These are phyloP conservation scores for Vultur gryphus DNA, from an alignment of 2,797 vertebrate genomes.

Conservation along the genomic window DNA sequence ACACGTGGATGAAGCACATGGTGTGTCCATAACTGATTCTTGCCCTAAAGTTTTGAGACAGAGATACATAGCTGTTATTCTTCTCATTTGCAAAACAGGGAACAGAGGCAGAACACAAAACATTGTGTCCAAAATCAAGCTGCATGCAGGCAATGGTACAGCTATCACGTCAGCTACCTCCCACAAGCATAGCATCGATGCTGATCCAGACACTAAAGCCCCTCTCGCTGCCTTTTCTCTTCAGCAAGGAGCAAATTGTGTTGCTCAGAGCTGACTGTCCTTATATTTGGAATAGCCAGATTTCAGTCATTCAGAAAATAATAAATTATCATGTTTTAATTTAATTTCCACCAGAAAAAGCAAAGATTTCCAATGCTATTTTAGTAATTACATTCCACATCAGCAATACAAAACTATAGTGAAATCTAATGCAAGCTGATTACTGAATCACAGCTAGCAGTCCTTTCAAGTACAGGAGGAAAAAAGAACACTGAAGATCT, in stretches of 20 bases:
- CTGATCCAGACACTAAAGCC: neutral
- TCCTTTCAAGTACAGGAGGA: neutral
- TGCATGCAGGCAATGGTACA: neutral
- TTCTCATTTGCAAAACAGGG: neutral
- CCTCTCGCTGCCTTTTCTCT: neutral
- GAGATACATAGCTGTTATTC: neutral
- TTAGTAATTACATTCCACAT: neutral
- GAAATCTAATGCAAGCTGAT: neutral
- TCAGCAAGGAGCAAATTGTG: neutral
- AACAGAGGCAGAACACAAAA: neutral
- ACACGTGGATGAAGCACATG: fast-evolving
- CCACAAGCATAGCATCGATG: neutral
- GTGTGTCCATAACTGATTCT: neutral
- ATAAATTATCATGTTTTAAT: neutral
- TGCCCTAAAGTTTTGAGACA: neutral
- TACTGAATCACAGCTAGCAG: neutral
- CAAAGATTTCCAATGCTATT: neutral
- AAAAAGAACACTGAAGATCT: neutral
- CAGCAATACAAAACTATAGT: neutral
- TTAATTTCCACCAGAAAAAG: neutral
- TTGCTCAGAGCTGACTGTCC: neutral
- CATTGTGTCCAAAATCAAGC: neutral
- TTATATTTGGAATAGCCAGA: neutral
- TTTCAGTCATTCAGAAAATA: neutral
- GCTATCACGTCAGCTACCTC: neutral